Evolutionary conservation across 1,140 invertebrate genomes (phyloP), one percentile per base, ranked within the genome.

Genomic region (Antheraea pernyi): DNA sequence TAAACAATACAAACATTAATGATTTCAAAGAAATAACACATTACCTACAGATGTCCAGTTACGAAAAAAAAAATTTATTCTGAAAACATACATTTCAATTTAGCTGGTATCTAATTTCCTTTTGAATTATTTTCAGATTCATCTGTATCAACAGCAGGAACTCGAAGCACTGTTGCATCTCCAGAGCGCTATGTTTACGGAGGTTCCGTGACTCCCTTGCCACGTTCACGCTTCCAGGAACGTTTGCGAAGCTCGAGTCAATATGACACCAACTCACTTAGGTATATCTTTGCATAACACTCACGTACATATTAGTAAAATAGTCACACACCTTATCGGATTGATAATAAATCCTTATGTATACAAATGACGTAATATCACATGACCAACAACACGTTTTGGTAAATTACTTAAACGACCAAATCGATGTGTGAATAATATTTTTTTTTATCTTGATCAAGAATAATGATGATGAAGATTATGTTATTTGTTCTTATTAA

Each of bases 141-240:
- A 16, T 81, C 84, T 19, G 71, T 68, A 16, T 82, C 81, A 16
- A 67, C 65, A 18, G 36, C 73, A 19, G 77, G 73, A 16, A 42
- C 65, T 8, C 82, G 89, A 36, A 86, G 78, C 68, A 90, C 88
- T 0, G 81, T 91, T 3, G 76, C 76, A 4, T 85, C 87, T 18
- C 86, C 85, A 63, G 85, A 88, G 68, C 84, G 79, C 62, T 93
- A 93, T 74, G 84, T 91, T 39, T 93, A 93, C 75, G 87, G 90
- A 11, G 93, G 93, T 2, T 93, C 93, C 59, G 81, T 93, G 36
- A 93, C 93, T 36, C 93, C 93, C 7, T 79, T 93, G 48, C 92
- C 93, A 22, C 82, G 89, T 18, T 90, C 88, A 36, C 85, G 92
- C 7, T 92, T 92, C 69, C 90, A 92, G 71, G 91, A 92, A 70